Evolutionary conservation across 2,888 invertebrate species (phyloP), one percentile per base, ranked within the genome.

Genomic region (Horisme vitalbata): DNA sequence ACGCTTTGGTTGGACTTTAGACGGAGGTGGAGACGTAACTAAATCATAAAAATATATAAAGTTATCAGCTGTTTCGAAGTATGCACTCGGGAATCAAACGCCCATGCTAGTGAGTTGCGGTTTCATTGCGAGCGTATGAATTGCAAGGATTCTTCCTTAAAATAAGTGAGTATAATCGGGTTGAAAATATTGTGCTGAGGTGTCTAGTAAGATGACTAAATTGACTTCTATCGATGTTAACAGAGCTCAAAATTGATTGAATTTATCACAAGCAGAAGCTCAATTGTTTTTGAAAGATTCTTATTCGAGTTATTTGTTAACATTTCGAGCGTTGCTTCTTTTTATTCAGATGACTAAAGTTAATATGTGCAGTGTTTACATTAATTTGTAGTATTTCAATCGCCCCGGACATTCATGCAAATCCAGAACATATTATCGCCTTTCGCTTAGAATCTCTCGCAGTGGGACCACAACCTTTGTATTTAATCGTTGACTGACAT

Each of bases 401-500:
- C 11, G 14, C 35, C 21, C n/a, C 8, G 14, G 4, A 33, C 20
- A 20, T 24, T 28, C 21, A 23, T 15, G 15, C 3, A 4, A 34
- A 2, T 18, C 26, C 26, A 11, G n/a, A 9, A 14, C 20, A 14
- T 11, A 13, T 12, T 34, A 9, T 15, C 5, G 9, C 13, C 3
- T 33, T 38, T 38, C 38, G 48, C 37, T 43, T 37, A 33, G 34
- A 41, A 39, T 55, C 59, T 51, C 55, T 54, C 62, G 63, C 65
- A 52, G 59, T 68, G 67, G 67, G 59, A 62, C 55, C 56, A 65
- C 66, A 61, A 59, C 63, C 65, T 63, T 45, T 61, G 55, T 72
- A 65, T 68, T 68, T 77, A 84, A 83, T 76, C 71, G 69, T 83
- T 75, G 85, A 86, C 84, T 83, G 84, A 83, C 77, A 70, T 76